A percentile compares a stretch with the other conserved stretches of the same genome.
These are phyloP conservation scores for Tetramorium bicarinatum DNA, from an alignment of 2,888 invertebrate genomes.

Conservation along the genomic window DNA sequence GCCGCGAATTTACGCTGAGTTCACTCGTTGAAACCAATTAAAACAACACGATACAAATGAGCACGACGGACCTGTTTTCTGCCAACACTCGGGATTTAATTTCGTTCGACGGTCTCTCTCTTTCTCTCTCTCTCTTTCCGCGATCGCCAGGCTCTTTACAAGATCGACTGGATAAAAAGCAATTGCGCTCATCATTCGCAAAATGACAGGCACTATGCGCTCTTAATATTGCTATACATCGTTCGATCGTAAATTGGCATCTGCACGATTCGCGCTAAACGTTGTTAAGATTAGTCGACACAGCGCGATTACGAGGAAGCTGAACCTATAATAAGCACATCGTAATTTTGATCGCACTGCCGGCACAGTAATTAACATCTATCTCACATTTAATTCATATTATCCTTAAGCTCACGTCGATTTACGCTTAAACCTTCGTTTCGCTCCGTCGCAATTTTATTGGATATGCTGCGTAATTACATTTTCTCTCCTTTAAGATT, in stretches of 20 bases:
- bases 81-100: constrained; percentile 59
- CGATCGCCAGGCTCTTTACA: constrained; percentile 23
- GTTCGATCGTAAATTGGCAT: constrained; percentile 69
- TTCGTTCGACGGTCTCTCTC: constrained; percentile 45
- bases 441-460: background rate
- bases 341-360: constrained; percentile 36
- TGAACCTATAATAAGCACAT: constrained; percentile 30
- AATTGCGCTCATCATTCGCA: constrained; percentile 34
- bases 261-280: constrained; percentile 55
- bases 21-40: constrained; percentile 60
- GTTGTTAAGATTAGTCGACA: constrained; percentile 71
- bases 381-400: constrained; percentile 48
- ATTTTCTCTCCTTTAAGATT: constrained; percentile 19
- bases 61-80: constrained; percentile 59
- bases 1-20: constrained; percentile 49
- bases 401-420: constrained; percentile 46
- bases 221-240: constrained; percentile 59
- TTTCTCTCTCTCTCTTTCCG: background rate
- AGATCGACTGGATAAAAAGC: constrained; percentile 29
- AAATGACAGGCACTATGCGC: constrained; percentile 37
- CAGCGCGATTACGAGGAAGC: constrained; percentile 59
- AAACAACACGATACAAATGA: constrained; percentile 72
- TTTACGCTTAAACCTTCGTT: constrained; percentile 28
- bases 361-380: constrained; percentile 36
- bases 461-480: constrained; percentile 11